Base-by-base conservation (phyloP, 1,140 invertebrate species). In the Anagrus nilaparvatae region DNA sequence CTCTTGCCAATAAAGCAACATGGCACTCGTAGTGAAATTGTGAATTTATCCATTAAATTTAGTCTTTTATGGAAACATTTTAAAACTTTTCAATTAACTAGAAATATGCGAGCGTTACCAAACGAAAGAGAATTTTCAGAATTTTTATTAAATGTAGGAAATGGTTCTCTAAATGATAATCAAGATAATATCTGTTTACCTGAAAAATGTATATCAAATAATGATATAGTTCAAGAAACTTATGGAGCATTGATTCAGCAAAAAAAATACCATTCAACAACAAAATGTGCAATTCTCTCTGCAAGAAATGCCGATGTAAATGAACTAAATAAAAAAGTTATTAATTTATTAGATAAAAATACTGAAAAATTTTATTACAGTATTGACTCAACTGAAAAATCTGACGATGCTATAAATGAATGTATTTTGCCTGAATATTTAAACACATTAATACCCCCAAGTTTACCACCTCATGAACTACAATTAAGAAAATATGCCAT, bases 41-140 rank as follows among this genome's bases (percentile, higher is more conserved):
- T 45, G 8, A 43, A 40, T 33, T 33, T 34, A 25, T 41, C 49
- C 0, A 40, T 51, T 5, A 44, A 46, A 36, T 38, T 19, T 19
- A 42, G 29, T 39, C 4, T 4, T 23, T 20, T 51, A 14, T 48
- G 39, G 49, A 4, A 8, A 23, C 14, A 35, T 19, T 40, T 51
- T 13, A 39, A 40, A 17, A 40, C 28, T 6, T 44, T 31, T 48
- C 36, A 23, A 21, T 39, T 47, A 31, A 47, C 20, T 12, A 17
- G 20, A 17, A 34, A 38, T 23, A 40, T 47, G 31, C 31, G 39
- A 19, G 25, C 34, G 32, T 27, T 38, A 30, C 17, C 16, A 8
- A 19, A 38, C 27, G 36, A 44, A 43, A 14, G 30, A 31, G 43
- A 46, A 20, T 48, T 43, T 28, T 6, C 43, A 14, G 8, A 51